Evolutionary conservation across 2,797 vertebrate genomes (phyloP).

Genomic region (Lagodon rhomboides): DNA sequence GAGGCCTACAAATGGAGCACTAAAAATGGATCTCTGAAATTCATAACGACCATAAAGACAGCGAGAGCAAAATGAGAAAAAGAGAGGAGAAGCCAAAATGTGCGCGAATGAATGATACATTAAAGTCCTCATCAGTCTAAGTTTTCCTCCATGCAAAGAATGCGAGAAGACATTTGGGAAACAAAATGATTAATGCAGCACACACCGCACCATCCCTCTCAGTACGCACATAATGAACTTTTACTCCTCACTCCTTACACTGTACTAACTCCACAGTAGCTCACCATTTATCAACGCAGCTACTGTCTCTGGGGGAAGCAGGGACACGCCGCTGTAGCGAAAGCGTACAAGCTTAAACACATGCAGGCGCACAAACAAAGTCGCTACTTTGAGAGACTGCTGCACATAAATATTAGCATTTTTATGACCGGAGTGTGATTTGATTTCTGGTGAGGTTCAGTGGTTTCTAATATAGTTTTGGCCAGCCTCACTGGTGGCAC

Average conservation of each 20-base stretch:
- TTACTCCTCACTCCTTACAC: conserved; percentile 40
- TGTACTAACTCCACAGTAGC: conserved; percentile 30
- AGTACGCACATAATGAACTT: conserved; percentile 57
- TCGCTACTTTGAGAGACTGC: conserved; percentile 37
- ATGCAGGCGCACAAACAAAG: conserved; percentile 41
- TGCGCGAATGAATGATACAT: neutral
- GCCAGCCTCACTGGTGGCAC: conserved; percentile 31
- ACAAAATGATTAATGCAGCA: conserved; percentile 52
- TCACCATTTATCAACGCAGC: conserved; percentile 56
- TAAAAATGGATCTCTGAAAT: conserved; percentile 8
- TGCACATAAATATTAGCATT: conserved; percentile 70
- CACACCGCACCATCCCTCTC: conserved; percentile 27
- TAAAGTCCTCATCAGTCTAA: conserved; percentile 3
- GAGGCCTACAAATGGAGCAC: neutral
- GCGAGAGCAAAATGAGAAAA: neutral
- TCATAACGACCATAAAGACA: neutral
- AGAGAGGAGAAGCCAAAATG: neutral
- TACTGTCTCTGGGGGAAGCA: conserved; percentile 28
- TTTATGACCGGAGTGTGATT: conserved; percentile 69
- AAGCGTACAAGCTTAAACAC: conserved; percentile 34
- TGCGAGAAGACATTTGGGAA: conserved; percentile 22
- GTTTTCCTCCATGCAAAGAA: conserved; percentile 21
- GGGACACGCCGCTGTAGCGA: neutral
- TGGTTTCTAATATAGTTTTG: conserved; percentile 63
- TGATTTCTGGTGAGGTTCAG: conserved; percentile 67